Base-by-base conservation (phyloP, 2,888 invertebrate genomes). In the Leptogaster cylindrica region DNA sequence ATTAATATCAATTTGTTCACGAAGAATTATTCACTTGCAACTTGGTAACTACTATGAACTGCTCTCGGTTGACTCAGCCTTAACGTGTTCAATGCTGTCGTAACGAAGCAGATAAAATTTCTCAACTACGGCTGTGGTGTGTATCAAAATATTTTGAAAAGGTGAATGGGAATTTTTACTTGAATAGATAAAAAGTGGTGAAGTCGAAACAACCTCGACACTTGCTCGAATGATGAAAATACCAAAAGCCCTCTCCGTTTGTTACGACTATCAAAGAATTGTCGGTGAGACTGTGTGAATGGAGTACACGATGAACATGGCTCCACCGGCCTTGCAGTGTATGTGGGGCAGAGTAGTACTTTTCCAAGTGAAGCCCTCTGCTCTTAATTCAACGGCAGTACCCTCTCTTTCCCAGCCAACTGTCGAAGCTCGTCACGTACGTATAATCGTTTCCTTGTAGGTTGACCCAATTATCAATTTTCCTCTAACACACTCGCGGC, bases 161-260 rank as follows among this genome's bases (percentile, higher is more conserved):
- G 46, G 44, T 64, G 64, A 64, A 33, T 64, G 33, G 46, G 64
- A 44, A 64, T 64, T 64, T 33, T 31, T 64, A 48, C 18, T 61
- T 61, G 23, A 44, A 61, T 61, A 61, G 61, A 69, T 58, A 67
- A 67, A 70, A 63, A 61, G 55, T 70, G 28, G 65, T 68, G 67
- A 70, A 70, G 70, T 70, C 70, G 70, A 68, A 70, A 70, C 70
- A 70, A 70, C 70, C 70, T 70, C 70, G 70, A 70, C 70, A 70
- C 70, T 70, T 70, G 70, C 68, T 70, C 70, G 70, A 69, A 70
- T 70, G 66, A 70, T 64, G 65, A 70, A 63, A 66, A 68, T 61
- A 31, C 44, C 44, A 61, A 61, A 61, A 61, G 44, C 31, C 61
- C 44, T 61, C 61, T 61, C 61, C 44, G 61, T 27, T 44, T 44